Evolutionary conservation across 23 tunicate genomes (phyloP).

Genomic region (Trididemnum clinides): DNA sequence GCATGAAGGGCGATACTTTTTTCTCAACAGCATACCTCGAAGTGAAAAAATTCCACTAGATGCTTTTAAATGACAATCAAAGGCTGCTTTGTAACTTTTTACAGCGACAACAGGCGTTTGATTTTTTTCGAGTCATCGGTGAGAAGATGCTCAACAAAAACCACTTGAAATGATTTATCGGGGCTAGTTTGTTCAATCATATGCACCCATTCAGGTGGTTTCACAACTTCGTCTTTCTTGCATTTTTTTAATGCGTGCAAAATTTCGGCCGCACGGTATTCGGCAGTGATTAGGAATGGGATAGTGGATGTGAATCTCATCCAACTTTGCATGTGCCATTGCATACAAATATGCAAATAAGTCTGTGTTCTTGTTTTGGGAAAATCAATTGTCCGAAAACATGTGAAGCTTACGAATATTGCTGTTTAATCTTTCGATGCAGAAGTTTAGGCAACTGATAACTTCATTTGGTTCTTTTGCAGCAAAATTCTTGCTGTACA

Average conservation of each 20-base stretch:
- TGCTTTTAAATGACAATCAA: neutral
- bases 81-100: constrained; percentile 1
- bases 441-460: constrained; percentile 6
- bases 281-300: constrained; percentile 15
- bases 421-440: neutral
- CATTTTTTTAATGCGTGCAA: constrained; percentile 22
- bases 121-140: neutral
- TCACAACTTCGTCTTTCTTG: constrained; percentile 17
- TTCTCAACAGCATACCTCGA: constrained; percentile 11
- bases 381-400: constrained; percentile 18
- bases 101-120: neutral
- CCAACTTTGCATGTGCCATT: neutral
- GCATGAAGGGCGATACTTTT: neutral
- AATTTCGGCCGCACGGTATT: constrained; percentile 18
- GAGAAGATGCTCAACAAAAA: constrained; percentile 20
- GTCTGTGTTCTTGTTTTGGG: constrained; percentile 16
- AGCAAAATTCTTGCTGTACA: constrained; percentile 8
- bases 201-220: constrained; percentile 7
- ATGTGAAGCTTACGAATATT: constrained; percentile 12
- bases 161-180: neutral
- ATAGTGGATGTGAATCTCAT: constrained; percentile 11
- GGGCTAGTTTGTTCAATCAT: neutral
- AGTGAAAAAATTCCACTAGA: constrained; percentile 10
- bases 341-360: constrained; percentile 3
- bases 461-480: constrained; percentile 28